Evolutionary conservation across 23 tunicate genomes (phyloP), one percentile per base, ranked within the genome.

Genomic region (Aplidium turbinatum): DNA sequence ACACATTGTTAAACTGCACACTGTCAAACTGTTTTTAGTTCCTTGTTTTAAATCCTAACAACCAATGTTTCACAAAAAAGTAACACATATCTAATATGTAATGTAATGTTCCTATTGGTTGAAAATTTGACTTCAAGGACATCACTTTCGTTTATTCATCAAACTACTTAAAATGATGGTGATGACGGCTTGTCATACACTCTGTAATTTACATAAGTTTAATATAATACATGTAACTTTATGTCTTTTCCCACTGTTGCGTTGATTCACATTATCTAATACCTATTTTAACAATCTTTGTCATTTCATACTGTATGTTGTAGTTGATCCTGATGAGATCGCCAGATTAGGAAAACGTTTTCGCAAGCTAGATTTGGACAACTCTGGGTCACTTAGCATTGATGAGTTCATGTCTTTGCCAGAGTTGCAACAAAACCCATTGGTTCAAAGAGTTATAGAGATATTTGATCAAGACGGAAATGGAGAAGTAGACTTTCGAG

Each of bases 381-480:
- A 94, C 33, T 94, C 99, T 55, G 99, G 99, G 2, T 94, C 99
- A 0, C 68, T 94, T 4, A 81, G 89, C 48, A 62, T 94, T 39
- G 99, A 94, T 31, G 99, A 94, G 77, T 94, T 94, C 47, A 94
- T 94, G 99, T 75, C 82, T 21, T 57, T 94, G 54, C 99, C 99
- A 2, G 94, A 94, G 50, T 75, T 94, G 33, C 99, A 94, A 58
- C 99, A 94, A 58, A 94, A 94, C 47, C 99, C 99, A 0, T 78
- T 94, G 23, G 99, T 94, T 23, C 99, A 94, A 58, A 55, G 99
- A 35, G 99, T 94, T 11, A 94, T 94, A 32, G 99, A 94, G 33
- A 94, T 94, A 31, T 94, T 94, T 82, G 99, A 94, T 39, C 99
- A 94, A 60, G 99, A 94, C 66, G 99, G 99, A 20, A 94, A 94